A percentile compares a stretch with the other conserved stretches of the same genome.
These are phyloP conservation scores for Forbesichthys agassizii DNA, from an alignment of 2,113 vertebrate genomes.

Conservation along the genomic window DNA sequence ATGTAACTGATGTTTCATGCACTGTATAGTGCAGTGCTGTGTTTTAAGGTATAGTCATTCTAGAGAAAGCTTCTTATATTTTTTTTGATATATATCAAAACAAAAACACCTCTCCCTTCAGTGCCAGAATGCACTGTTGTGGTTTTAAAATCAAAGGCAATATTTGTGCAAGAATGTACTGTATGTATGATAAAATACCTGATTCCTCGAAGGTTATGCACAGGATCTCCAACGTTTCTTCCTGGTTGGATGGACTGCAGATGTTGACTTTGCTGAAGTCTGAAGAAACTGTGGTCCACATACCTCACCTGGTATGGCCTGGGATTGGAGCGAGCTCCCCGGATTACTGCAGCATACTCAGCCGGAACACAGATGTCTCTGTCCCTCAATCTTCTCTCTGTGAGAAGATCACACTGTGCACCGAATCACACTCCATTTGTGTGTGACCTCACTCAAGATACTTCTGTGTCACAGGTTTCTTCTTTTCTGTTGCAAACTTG, in stretches of 20 bases:
- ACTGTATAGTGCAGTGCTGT: neutral
- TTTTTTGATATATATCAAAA: too few relatives aligned
- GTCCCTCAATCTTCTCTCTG: neutral
- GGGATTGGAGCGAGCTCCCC: slow-evolving; percentile 8
- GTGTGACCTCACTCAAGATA: too few relatives aligned
- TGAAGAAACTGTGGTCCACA: neutral
- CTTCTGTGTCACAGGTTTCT: too few relatives aligned
- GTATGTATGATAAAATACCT: too few relatives aligned
- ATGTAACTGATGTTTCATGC: neutral
- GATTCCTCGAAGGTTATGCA: too few relatives aligned
- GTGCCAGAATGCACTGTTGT: too few relatives aligned
- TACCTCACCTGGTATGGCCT: slow-evolving; percentile 7
- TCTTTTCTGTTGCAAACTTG: neutral
- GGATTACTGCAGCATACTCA: neutral
- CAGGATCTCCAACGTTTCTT: neutral
- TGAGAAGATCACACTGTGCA: neutral
- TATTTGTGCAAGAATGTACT: neutral
- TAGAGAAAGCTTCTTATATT: too few relatives aligned
- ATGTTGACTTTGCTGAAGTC: neutral
- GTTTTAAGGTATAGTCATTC: too few relatives aligned
- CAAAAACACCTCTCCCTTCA: too few relatives aligned
- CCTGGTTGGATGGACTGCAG: slow-evolving; percentile 4
- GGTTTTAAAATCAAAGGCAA: too few relatives aligned
- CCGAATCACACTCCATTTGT: neutral
- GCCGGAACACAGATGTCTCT: neutral